Evolutionary conservation across 2,888 invertebrate genomes (phyloP).

Genomic region (Hypena proboscidalis): DNA sequence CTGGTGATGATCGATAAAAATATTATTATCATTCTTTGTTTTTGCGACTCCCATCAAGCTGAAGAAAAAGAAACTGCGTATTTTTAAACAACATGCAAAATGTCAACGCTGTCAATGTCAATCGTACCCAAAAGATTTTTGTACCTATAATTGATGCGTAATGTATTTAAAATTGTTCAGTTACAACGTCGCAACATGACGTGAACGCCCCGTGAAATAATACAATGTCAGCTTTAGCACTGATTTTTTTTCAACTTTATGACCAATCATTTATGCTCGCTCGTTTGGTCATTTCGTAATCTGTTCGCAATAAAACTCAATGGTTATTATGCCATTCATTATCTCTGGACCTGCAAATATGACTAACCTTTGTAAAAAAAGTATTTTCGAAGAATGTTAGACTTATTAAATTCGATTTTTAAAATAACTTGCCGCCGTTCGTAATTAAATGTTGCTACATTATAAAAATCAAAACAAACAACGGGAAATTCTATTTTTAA

Average conservation of each 20-base stretch:
- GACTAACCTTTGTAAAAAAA: slow-evolving; percentile 26
- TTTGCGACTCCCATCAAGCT: too few species aligned
- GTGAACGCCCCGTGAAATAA: slow-evolving; percentile 36
- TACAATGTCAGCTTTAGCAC: slow-evolving; percentile 64
- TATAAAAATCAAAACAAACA: slow-evolving; percentile 53
- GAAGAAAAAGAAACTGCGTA: too few species aligned
- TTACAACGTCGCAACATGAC: slow-evolving; percentile 23
- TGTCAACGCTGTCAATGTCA: too few species aligned
- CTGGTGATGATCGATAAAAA: too few species aligned
- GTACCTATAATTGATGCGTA: background rate
- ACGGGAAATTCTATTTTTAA: slow-evolving; percentile 44
- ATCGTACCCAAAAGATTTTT: too few species aligned
- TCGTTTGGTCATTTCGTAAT: slow-evolving; percentile 75
- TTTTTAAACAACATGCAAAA: too few species aligned
- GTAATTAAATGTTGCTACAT: slow-evolving; percentile 23
- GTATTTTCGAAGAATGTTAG: slow-evolving; percentile 17
- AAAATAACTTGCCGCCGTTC: slow-evolving; percentile 10
- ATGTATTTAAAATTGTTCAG: slow-evolving; percentile 9
- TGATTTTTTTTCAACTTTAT: slow-evolving; percentile 66
- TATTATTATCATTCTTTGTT: too few species aligned
- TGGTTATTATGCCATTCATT: slow-evolving; percentile 66
- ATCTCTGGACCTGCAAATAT: slow-evolving; percentile 57
- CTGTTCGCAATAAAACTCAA: slow-evolving; percentile 70
- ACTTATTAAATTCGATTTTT: slow-evolving; percentile 15
- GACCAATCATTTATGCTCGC: slow-evolving; percentile 71